Conservation (phyloP, 1,140 invertebrate species). For the Daktulosphaira vitifoliae region DNA sequence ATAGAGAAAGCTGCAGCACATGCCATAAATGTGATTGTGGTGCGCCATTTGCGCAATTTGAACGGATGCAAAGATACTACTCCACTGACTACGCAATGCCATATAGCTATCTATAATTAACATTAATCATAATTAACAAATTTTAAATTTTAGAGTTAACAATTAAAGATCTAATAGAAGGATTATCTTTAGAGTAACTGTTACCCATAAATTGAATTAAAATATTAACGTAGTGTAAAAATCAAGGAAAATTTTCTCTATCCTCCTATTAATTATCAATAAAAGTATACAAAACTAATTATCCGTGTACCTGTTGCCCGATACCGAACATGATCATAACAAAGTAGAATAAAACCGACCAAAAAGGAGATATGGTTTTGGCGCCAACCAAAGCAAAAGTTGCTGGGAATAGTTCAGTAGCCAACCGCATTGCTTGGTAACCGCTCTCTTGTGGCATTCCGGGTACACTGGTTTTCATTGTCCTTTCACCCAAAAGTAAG, state of each 20-base stretch:
- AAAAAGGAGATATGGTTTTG: conserved; percentile 62
- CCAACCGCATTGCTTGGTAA: conserved; percentile 66
- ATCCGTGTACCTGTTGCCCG: conserved; percentile 57
- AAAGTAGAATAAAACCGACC: conserved; percentile 79
- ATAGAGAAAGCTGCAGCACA: conserved; percentile 72
- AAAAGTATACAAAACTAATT: no score
- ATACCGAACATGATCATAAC: conserved; percentile 76
- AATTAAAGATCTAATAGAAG: not conserved
- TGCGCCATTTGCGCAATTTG: conserved; percentile 65
- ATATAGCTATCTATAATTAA: conserved; percentile 61
- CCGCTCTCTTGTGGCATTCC: conserved; percentile 54
- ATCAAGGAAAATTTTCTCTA: no score
- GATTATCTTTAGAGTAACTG: no score
- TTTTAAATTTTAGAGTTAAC: no score
- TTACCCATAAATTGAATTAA: no score
- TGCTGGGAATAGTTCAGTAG: conserved; percentile 76
- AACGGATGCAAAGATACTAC: conserved; percentile 67
- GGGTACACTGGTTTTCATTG: conserved; percentile 48
- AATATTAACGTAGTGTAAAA: no score
- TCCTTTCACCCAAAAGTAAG: conserved; percentile 60
- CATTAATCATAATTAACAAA: no score
- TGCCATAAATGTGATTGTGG: conserved; percentile 75
- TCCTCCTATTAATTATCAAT: no score
- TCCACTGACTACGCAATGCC: conserved; percentile 72
- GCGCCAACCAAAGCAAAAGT: conserved; percentile 62